These are phyloP conservation scores for Chionomys nivalis DNA, from an alignment of 2,113 vertebrate species.

Conservation along the genomic window DNA sequence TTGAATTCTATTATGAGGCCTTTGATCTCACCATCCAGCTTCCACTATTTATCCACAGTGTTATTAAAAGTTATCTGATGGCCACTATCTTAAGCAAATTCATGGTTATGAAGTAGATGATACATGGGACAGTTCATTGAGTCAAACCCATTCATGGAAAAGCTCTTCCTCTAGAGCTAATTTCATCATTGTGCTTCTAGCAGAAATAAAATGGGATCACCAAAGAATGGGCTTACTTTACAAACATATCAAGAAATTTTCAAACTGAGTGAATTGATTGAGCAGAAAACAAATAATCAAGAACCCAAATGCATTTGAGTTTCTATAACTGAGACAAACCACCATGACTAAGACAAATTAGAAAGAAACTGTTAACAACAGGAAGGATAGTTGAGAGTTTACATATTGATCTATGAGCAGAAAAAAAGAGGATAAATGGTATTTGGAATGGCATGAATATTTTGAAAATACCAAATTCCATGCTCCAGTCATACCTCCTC, in stretches of 20 bases:
- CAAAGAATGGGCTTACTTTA: conserved; percentile 30
- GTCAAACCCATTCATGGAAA: background rate
- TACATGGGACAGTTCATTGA: background rate
- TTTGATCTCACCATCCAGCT: background rate
- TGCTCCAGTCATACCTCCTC: background rate
- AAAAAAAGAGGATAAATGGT: background rate
- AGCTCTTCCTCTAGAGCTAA: background rate
- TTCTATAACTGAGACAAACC: background rate
- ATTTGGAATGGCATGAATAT: background rate
- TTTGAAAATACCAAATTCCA: background rate
- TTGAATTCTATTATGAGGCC: background rate
- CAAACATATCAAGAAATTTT: conserved; percentile 46
- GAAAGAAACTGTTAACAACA: background rate
- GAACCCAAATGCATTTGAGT: background rate
- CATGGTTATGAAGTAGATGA: background rate
- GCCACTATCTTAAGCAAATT: background rate
- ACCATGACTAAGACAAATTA: background rate
- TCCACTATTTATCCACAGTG: background rate
- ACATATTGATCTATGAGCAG: background rate
- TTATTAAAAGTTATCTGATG: background rate
- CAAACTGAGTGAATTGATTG: conserved; percentile 40
- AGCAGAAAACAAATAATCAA: conserved; percentile 32
- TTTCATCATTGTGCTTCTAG: background rate
- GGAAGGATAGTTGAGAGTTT: background rate
- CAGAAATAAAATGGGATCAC: conserved; percentile 37